A percentile compares a stretch with the other conserved stretches of the same genome.
Conservation (phyloP, 2,797 vertebrate genomes). For the Acanthurus leucopareius region DNA sequence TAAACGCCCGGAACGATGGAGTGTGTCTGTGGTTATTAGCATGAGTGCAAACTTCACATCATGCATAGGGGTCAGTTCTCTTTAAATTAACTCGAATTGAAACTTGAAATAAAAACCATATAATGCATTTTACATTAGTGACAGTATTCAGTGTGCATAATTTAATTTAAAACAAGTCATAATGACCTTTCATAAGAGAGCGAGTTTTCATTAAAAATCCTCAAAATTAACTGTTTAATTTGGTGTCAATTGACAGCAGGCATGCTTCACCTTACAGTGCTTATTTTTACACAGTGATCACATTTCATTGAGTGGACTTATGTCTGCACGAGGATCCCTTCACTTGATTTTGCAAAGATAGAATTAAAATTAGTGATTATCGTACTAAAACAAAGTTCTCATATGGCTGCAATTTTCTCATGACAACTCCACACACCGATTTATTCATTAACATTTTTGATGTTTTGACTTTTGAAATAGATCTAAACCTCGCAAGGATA, state of each 20-base stretch:
- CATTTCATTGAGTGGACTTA: constrained; percentile 41
- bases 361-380: constrained; percentile 6
- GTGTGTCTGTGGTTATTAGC: no score
- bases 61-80: not conserved
- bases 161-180: constrained; percentile 40
- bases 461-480: constrained; percentile 1
- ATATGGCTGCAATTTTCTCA: not conserved
- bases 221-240: constrained; percentile 46
- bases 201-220: constrained; percentile 50
- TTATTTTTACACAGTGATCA: constrained; percentile 25
- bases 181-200: constrained; percentile 48
- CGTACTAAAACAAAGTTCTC: not conserved
- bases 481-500: not conserved
- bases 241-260: constrained; percentile 25
- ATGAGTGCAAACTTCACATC: constrained; percentile 20
- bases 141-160: constrained; percentile 19
- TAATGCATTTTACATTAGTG: constrained; percentile 40
- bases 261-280: constrained; percentile 36
- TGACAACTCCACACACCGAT: not conserved
- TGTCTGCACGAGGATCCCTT: constrained; percentile 1
- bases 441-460: not conserved
- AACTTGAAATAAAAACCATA: constrained; percentile 3
- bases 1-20: not conserved
- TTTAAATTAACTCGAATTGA: constrained; percentile 17
- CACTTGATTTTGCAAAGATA: not conserved